These are phyloP conservation scores for Xenopus tropicalis DNA, from an alignment of 2,113 vertebrate species.

Conservation along the genomic window UCB_Xtro_10.0 CM004452.2:51469501-51470000, in stretches of 20 bases:
- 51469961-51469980: too few relatives aligned
- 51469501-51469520: not conserved
- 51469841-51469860: too few relatives aligned
- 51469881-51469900: too few relatives aligned
- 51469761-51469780: not conserved
- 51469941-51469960: too few relatives aligned
- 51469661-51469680: not conserved
- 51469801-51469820: not conserved
- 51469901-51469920: too few relatives aligned
- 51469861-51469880: too few relatives aligned
- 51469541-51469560: conserved; percentile 14
- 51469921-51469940: too few relatives aligned
- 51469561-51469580: not conserved
- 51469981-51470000: too few relatives aligned
- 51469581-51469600: not conserved
- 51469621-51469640: conserved; percentile 13
- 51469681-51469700: conserved; percentile 33
- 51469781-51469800: not conserved
- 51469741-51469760: conserved; percentile 5
- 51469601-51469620: conserved; percentile 10
- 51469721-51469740: conserved; percentile 31
- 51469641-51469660: not conserved
- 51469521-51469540: conserved; percentile 2
- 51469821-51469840: too few relatives aligned
- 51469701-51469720: conserved; percentile 38